phyloP scores from a whole-genome alignment of 2,113 vertebrate genomes.

The Nyctibius bracteatus region DNA sequence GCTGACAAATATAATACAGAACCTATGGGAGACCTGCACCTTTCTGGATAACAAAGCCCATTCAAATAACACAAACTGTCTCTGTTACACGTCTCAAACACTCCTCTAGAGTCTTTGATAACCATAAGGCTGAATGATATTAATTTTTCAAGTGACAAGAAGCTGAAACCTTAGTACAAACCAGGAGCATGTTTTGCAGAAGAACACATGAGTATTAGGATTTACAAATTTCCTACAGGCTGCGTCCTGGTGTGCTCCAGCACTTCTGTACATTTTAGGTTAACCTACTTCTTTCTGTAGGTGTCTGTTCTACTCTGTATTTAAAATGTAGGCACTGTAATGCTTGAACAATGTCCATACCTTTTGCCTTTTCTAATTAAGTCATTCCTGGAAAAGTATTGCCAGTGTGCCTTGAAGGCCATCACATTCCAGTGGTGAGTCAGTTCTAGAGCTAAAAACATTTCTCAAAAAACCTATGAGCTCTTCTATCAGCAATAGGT shows the following conservation, averaged over 20 bases:
- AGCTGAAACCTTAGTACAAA: not conserved
- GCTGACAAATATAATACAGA: not conserved
- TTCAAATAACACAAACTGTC: not conserved
- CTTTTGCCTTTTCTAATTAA: not conserved
- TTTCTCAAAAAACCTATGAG: not conserved
- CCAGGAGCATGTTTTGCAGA: not conserved
- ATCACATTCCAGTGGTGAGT: not conserved
- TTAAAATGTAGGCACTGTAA: not conserved
- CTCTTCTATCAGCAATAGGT: not conserved
- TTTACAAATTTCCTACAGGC: not conserved
- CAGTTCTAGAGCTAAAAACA: not conserved
- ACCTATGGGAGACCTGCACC: not conserved
- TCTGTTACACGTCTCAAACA: not conserved
- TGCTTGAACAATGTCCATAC: not conserved
- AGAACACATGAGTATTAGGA: not conserved
- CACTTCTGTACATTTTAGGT: not conserved
- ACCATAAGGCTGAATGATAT: not conserved
- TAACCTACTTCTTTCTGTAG: not conserved
- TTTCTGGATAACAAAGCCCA: not conserved
- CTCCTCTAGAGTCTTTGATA: not conserved
- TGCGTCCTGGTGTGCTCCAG: not conserved
- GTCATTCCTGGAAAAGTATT: not conserved
- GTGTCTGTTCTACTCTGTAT: not conserved
- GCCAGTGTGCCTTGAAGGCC: not conserved
- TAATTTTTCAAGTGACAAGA: not conserved